These are phyloP conservation scores for Helostoma temminkii DNA, from an alignment of 2,797 vertebrate genomes.

Conservation along the genomic window DNA sequence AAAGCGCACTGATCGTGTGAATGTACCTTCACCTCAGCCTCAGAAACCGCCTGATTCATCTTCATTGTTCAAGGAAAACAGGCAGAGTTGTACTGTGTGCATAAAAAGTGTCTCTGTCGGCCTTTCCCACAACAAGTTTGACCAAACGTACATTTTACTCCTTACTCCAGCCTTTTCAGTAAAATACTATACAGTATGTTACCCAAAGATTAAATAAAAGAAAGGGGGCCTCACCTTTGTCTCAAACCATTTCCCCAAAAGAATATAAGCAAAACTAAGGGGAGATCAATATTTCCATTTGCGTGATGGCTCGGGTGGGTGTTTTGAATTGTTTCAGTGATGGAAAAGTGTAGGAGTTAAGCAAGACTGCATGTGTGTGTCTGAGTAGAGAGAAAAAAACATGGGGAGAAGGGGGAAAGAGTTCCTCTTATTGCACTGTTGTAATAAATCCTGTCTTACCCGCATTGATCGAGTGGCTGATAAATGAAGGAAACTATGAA, in stretches of 20 bases:
- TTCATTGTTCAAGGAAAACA: slow-evolving; percentile 22
- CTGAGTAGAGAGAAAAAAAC: slow-evolving; percentile 1
- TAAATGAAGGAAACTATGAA: slow-evolving; percentile 2
- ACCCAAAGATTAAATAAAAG: slow-evolving; percentile 54
- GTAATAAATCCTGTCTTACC: background rate
- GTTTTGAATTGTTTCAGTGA: slow-evolving; percentile 64
- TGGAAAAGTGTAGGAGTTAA: slow-evolving; percentile 44
- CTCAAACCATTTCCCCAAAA: slow-evolving; percentile 28
- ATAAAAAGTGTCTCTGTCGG: slow-evolving; percentile 15
- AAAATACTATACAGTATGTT: slow-evolving; percentile 5
- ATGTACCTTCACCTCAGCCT: background rate
- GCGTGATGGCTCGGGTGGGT: slow-evolving; percentile 50
- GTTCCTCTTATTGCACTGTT: background rate
- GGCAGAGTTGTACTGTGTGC: slow-evolving; percentile 3
- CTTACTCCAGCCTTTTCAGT: background rate
- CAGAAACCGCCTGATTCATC: background rate
- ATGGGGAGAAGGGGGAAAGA: background rate
- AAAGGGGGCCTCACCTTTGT: slow-evolving; percentile 9
- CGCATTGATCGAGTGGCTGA: background rate
- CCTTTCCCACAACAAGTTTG: background rate
- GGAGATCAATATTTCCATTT: slow-evolving; percentile 72
- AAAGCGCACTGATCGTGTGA: background rate
- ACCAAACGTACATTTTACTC: slow-evolving; percentile 7
- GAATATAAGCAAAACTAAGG: slow-evolving; percentile 23
- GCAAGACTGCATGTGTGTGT: slow-evolving; percentile 5